phyloP scores from a whole-genome alignment of 2,888 invertebrate species.

The Tetropium fuscum region DNA sequence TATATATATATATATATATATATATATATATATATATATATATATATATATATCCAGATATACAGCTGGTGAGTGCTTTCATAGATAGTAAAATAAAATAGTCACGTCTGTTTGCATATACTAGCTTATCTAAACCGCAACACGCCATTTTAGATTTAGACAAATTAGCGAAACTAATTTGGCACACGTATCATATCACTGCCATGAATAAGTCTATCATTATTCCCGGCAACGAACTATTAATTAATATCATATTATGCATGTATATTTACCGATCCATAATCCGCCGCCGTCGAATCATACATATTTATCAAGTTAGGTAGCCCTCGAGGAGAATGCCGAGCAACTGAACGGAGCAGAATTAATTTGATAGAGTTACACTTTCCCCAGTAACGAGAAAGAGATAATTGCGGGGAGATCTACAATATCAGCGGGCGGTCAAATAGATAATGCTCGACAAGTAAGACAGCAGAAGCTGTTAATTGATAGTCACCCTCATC shows the following conservation, averaged over 20 bases:
- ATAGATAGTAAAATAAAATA: no score
- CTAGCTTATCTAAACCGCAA: not conserved
- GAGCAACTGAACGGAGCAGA: conserved; percentile 10
- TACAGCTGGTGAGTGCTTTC: no score
- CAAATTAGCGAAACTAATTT: conserved; percentile 12
- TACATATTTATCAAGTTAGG: conserved; percentile 21
- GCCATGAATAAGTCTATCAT: conserved; percentile 20
- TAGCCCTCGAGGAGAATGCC: conserved; percentile 11
- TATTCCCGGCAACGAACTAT: conserved; percentile 15
- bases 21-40: no score
- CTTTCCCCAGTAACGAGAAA: conserved; percentile 21
- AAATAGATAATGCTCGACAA: conserved; percentile 23
- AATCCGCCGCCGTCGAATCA: conserved; percentile 16
- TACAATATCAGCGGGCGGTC: conserved; percentile 20
- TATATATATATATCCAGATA: no score
- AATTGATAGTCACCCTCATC: conserved; percentile 28
- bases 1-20: no score
- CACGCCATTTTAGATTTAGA: not conserved
- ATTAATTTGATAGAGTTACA: conserved; percentile 21
- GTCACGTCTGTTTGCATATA: not conserved
- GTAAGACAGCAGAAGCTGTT: conserved; percentile 24
- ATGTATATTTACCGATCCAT: conserved; percentile 22
- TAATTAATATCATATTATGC: conserved; percentile 17
- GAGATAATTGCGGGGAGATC: conserved; percentile 20
- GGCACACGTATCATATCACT: conserved; percentile 8